Percentiles rank a stretch among this genome's conserved stretches.
phyloP scores from a whole-genome alignment of 2,888 invertebrate species.

The Polydrusus cervinus region DNA sequence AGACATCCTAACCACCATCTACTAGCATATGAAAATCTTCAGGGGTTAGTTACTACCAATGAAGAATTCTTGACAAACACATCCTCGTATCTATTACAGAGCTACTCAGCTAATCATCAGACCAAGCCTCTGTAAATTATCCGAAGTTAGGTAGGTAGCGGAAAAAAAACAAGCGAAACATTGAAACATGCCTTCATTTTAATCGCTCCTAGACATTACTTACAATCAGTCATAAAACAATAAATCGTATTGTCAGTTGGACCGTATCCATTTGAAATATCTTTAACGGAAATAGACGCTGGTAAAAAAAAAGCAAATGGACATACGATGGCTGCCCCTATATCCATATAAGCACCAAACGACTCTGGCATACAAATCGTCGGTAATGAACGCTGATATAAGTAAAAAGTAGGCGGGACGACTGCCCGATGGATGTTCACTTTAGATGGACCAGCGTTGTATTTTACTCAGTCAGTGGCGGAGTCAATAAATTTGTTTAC shows the following conservation, averaged over 20 bases:
- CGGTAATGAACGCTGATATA: constrained; percentile 69
- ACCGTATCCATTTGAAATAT: constrained; percentile 67
- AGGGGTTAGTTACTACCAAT: no score
- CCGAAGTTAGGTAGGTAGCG: constrained; percentile 12
- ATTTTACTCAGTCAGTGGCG: constrained; percentile 47
- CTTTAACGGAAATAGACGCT: constrained; percentile 68
- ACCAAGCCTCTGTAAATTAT: constrained; percentile 13
- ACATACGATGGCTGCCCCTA: constrained; percentile 69
- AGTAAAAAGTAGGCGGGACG: constrained; percentile 70
- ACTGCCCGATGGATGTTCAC: constrained; percentile 49
- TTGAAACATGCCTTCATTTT: constrained; percentile 36
- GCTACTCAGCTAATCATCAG: neutral
- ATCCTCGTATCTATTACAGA: no score
- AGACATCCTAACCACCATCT: no score
- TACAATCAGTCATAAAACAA: constrained; percentile 67
- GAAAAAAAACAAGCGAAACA: constrained; percentile 19
- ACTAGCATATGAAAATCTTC: no score
- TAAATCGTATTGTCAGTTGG: constrained; percentile 66
- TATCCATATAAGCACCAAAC: constrained; percentile 70
- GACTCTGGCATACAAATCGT: constrained; percentile 70
- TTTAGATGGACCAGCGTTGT: constrained; percentile 52
- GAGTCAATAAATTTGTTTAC: neutral
- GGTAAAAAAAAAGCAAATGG: constrained; percentile 66
- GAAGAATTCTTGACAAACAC: no score
- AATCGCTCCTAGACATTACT: constrained; percentile 47